Evolutionary conservation across 2,888 invertebrate species (phyloP).

Genomic region (Metacarcinus magister): DNA sequence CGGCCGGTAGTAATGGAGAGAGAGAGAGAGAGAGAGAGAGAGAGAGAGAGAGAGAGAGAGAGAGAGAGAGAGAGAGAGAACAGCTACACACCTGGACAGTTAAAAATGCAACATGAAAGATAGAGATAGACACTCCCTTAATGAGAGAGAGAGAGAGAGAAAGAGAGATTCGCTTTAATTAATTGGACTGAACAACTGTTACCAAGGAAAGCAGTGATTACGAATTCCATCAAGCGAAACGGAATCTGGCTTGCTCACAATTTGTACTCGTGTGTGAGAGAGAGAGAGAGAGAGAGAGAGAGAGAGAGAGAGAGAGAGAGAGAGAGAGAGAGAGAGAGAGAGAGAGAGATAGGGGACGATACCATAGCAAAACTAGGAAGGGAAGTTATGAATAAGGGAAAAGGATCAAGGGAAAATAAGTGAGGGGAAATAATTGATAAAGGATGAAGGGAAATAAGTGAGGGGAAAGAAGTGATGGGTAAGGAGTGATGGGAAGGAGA

Average conservation of each 20-base stretch:
- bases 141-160: neutral
- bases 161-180: neutral
- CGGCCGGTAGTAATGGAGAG: no score
- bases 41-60: neutral
- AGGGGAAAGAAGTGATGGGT: neutral
- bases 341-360: neutral
- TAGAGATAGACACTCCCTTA: slow-evolving; percentile 28
- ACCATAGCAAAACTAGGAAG: neutral
- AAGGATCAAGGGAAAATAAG: neutral
- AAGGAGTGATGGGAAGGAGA: no score
- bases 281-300: slow-evolving; percentile 11
- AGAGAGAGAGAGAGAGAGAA: neutral
- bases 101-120: neutral
- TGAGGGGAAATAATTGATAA: neutral
- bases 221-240: neutral
- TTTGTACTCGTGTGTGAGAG: neutral
- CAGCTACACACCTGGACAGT: neutral
- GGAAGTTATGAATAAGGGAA: neutral
- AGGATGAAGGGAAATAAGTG: slow-evolving; percentile 33
- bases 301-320: slow-evolving; percentile 56
- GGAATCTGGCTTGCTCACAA: neutral
- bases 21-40: slow-evolving; percentile 22
- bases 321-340: slow-evolving; percentile 48
- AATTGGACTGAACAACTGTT: neutral
- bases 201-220: neutral